Evolutionary conservation across 1,140 invertebrate species (phyloP).

Genomic region (Melitaea cinxia): DNA sequence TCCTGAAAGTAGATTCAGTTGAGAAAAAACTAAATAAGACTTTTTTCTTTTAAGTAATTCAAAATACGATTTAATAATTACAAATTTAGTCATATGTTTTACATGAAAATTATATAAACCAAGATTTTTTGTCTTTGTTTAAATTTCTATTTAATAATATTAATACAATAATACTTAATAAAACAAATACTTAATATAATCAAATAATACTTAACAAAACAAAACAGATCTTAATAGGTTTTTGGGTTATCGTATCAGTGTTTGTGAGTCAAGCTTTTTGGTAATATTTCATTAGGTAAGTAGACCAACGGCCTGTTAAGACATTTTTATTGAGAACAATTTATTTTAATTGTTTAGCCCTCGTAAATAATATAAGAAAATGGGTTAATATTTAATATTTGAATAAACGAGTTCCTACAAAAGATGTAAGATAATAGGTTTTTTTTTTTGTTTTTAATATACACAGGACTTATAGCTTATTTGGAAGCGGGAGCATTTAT

Average conservation of each 20-base stretch:
- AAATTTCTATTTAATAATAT: too few species aligned
- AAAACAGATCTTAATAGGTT: not conserved
- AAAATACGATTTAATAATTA: too few species aligned
- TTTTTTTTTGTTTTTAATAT: not conserved
- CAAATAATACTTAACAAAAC: too few species aligned
- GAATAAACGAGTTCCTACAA: not conserved
- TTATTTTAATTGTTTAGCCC: constrained; percentile 25
- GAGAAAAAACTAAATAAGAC: too few species aligned
- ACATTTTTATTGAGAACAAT: constrained; percentile 26
- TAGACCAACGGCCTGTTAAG: constrained; percentile 25
- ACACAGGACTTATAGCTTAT: not conserved
- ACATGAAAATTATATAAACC: too few species aligned
- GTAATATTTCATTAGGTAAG: constrained; percentile 24
- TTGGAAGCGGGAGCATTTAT: constrained; percentile 31
- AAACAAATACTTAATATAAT: too few species aligned
- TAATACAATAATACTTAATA: too few species aligned
- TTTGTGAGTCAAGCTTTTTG: constrained; percentile 18
- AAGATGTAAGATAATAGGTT: not conserved
- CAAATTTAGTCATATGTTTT: too few species aligned
- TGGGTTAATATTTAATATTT: constrained; percentile 15
- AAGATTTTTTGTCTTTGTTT: too few species aligned
- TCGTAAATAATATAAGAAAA: constrained; percentile 20
- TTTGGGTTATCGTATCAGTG: constrained; percentile 12
- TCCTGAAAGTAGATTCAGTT: too few species aligned
- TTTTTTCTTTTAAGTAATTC: too few species aligned